Evolutionary conservation across 2,888 invertebrate species (phyloP).

Genomic region (Eupithecia subfuscata): DNA sequence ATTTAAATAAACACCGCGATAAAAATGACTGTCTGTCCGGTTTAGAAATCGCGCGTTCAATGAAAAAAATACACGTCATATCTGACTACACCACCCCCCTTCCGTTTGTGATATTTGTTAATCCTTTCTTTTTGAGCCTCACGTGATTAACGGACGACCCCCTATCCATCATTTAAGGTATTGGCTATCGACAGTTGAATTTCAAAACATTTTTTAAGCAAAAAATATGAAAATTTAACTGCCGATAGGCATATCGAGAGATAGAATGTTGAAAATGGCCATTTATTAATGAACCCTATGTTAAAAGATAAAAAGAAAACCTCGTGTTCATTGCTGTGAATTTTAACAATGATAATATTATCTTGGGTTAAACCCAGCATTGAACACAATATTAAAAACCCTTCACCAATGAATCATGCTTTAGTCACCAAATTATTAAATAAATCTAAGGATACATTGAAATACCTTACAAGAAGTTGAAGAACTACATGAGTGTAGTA

Average conservation of each 20-base stretch:
- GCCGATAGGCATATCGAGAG: not conserved
- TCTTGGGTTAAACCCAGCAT: not conserved
- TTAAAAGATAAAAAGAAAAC: not conserved
- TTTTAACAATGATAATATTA: not conserved
- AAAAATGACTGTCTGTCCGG: too few relatives aligned
- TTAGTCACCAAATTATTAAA: constrained; percentile 30
- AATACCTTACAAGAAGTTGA: not conserved
- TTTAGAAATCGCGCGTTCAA: too few relatives aligned
- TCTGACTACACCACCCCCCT: too few relatives aligned
- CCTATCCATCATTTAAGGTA: too few relatives aligned
- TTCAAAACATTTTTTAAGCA: not conserved
- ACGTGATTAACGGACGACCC: too few relatives aligned
- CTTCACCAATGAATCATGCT: constrained; percentile 41
- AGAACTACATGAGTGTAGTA: not conserved
- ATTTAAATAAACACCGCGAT: too few relatives aligned
- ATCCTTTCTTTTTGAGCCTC: too few relatives aligned
- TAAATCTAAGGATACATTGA: not conserved
- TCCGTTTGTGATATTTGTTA: too few relatives aligned
- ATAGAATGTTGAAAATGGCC: not conserved
- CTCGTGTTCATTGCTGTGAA: not conserved
- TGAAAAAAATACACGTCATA: too few relatives aligned
- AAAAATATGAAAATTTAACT: not conserved
- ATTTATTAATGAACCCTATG: not conserved
- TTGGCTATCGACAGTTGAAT: not conserved
- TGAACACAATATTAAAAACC: constrained; percentile 25